Percentiles rank a stretch among this genome's conserved stretches.
Evolutionary conservation across 1,140 invertebrate genomes (phyloP).

Genomic region (Homalodisca vitripennis): DNA sequence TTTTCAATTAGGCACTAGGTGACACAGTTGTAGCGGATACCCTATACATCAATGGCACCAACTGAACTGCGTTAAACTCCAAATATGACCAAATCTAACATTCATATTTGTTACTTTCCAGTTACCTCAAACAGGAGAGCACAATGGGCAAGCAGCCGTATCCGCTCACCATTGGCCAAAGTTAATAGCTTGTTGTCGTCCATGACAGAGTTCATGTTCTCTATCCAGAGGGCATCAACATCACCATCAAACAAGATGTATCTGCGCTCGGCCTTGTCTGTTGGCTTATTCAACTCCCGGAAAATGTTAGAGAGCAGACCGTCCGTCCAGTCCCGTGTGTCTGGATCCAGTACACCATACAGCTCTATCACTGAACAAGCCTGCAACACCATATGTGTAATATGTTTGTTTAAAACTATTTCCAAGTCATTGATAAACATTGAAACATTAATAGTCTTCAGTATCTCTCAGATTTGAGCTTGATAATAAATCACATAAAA

Average conservation of each 20-base stretch:
- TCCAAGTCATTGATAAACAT: neutral
- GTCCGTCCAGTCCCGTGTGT: constrained; percentile 88
- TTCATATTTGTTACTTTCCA: too few relatives aligned
- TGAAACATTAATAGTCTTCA: neutral
- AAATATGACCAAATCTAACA: too few relatives aligned
- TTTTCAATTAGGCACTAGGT: too few relatives aligned
- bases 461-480: too few relatives aligned
- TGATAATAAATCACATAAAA: neutral
- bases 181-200: constrained; percentile 90
- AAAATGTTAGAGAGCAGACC: constrained; percentile 88
- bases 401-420: neutral
- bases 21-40: too few relatives aligned
- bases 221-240: constrained; percentile 91
- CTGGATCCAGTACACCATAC: constrained; percentile 84
- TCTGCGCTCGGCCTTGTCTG: constrained; percentile 64
- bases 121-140: constrained; percentile 87
- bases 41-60: too few relatives aligned
- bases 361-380: constrained; percentile 85
- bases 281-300: constrained; percentile 79
- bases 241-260: constrained; percentile 93
- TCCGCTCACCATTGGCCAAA: constrained; percentile 86
- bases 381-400: constrained; percentile 49
- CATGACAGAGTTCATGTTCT: constrained; percentile 97
- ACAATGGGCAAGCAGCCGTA: constrained; percentile 77
- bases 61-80: too few relatives aligned